A percentile compares a stretch with the other conserved stretches of the same genome.
Conservation (phyloP, 2,888 invertebrate species). For the Athalia cordata region DNA sequence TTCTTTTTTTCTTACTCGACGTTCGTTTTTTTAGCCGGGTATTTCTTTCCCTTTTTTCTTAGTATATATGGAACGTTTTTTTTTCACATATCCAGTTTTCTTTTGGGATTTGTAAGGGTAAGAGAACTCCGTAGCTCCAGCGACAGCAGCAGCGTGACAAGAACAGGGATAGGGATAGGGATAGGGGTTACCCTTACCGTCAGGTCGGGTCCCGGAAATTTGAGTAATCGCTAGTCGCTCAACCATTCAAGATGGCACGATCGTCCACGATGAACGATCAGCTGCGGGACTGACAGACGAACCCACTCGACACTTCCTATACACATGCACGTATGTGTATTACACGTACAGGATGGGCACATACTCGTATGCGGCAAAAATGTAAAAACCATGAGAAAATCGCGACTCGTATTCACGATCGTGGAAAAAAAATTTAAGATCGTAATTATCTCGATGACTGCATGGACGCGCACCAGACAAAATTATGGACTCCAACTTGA, state of each 20-base stretch:
- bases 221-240: conserved; percentile 59
- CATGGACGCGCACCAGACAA: no score
- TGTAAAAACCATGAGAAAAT: no score
- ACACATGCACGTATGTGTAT: background rate
- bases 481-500: no score
- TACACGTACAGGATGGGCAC: no score
- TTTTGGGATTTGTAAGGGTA: conserved; percentile 42
- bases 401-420: no score
- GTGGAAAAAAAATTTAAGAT: no score
- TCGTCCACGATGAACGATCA: conserved; percentile 10
- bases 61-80: conserved; percentile 48
- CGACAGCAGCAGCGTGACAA: no score
- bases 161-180: background rate
- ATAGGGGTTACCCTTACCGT: conserved; percentile 35
- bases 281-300: conserved; percentile 16
- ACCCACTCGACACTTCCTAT: conserved; percentile 6
- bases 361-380: no score
- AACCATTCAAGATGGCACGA: conserved; percentile 38
- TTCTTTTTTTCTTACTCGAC: conserved; percentile 15
- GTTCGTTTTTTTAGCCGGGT: no score
- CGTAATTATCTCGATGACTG: no score
- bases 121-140: conserved; percentile 7
- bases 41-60: conserved; percentile 52
- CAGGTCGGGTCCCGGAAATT: conserved; percentile 56
- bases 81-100: conserved; percentile 15